phyloP scores from a whole-genome alignment of 2,797 vertebrate species.

The Mycteria americana region DNA sequence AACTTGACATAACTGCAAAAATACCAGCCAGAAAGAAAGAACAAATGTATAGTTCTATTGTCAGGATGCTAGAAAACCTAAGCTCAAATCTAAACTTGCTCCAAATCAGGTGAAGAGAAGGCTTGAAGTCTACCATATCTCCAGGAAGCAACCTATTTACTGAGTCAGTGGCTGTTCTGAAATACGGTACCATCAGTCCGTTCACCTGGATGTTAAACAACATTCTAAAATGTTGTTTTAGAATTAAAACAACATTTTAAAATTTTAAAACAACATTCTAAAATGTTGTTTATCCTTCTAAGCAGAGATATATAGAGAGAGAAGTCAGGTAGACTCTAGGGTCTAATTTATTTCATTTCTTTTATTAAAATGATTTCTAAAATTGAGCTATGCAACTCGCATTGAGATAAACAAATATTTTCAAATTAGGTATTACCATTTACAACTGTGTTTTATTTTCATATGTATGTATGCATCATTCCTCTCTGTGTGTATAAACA shows the following conservation, averaged over 20 bases:
- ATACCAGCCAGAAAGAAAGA: background rate
- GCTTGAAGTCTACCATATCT: background rate
- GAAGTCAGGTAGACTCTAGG: background rate
- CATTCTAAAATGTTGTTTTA: background rate
- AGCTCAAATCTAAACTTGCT: background rate
- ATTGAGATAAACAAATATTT: background rate
- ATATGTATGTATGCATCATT: background rate
- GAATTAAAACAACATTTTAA: too few relatives aligned
- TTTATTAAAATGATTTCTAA: background rate
- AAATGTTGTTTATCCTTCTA: background rate
- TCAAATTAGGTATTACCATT: background rate
- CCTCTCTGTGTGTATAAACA: background rate
- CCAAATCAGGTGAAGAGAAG: background rate
- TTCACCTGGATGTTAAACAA: background rate
- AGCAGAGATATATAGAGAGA: background rate
- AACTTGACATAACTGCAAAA: background rate
- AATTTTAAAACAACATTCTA: too few relatives aligned
- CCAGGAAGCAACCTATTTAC: background rate
- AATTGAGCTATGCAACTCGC: background rate
- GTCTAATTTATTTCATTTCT: background rate
- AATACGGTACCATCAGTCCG: background rate
- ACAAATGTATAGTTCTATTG: fast-evolving
- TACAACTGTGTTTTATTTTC: background rate
- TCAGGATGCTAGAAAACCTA: background rate
- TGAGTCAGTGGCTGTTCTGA: background rate